These are phyloP conservation scores for Zygothrica quintamaculata DNA, from an alignment of 2,888 invertebrate genomes.

Conservation along the genomic window DNA sequence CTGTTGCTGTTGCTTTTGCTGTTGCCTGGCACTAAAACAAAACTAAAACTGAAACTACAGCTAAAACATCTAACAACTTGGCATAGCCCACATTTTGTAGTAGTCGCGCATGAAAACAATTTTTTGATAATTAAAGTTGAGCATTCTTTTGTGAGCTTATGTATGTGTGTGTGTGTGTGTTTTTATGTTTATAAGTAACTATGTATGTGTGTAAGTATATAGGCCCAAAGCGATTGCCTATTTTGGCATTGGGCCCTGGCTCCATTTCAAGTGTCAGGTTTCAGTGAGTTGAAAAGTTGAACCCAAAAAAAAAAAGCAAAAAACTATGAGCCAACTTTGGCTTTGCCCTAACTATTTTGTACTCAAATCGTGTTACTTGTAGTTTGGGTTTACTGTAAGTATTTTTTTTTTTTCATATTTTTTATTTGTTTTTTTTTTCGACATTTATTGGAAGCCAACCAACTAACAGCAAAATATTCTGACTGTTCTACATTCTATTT, in stretches of 20 bases:
- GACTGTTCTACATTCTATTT: constrained; percentile 16
- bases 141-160: constrained; percentile 33
- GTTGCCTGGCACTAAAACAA: constrained; percentile 55
- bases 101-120: constrained; percentile 64
- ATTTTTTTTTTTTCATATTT: too few species aligned
- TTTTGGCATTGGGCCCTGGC: constrained; percentile 61
- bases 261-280: constrained; percentile 63
- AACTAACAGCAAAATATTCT: constrained; percentile 15
- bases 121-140: constrained; percentile 65
- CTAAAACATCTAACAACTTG: constrained; percentile 52
- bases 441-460: constrained; percentile 12
- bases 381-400: constrained; percentile 22
- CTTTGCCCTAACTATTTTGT: constrained; percentile 19
- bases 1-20: constrained; percentile 11
- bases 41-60: constrained; percentile 46
- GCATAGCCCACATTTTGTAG: constrained; percentile 55
- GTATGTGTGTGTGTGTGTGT: constrained; percentile 3
- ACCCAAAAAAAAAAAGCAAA: too few species aligned
- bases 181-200: neutral
- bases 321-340: constrained; percentile 42
- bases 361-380: constrained; percentile 16
- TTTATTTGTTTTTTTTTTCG: too few species aligned
- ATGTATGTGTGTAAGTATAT: constrained; percentile 3
- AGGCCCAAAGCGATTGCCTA: constrained; percentile 54
- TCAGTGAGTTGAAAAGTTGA: constrained; percentile 51